Conservation (phyloP, 2,888 invertebrate genomes). For the Lacanobia wlatinum region DNA sequence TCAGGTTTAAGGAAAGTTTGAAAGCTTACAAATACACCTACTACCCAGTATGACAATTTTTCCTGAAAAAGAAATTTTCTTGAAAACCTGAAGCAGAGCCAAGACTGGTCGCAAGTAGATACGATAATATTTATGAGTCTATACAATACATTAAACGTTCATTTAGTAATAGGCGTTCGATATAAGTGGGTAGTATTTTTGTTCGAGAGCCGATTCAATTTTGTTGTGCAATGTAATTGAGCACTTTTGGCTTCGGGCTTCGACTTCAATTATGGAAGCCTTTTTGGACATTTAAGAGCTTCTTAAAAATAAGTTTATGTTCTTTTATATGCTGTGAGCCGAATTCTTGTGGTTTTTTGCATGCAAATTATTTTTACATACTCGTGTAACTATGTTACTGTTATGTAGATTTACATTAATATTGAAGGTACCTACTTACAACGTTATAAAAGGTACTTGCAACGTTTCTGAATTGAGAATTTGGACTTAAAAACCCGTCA, state of each 20-base stretch:
- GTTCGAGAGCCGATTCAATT: constrained; percentile 58
- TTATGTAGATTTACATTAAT: too few relatives aligned
- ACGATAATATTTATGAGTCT: constrained; percentile 21
- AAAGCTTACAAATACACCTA: too few relatives aligned
- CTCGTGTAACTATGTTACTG: too few relatives aligned
- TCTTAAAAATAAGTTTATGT: constrained; percentile 47
- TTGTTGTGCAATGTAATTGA: constrained; percentile 64
- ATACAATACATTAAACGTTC: constrained; percentile 41
- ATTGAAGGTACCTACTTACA: too few relatives aligned
- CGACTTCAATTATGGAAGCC: constrained; percentile 38
- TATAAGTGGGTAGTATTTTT: constrained; percentile 60
- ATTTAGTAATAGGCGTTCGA: constrained; percentile 57
- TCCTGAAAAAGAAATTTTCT: too few relatives aligned
- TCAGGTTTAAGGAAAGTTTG: too few relatives aligned
- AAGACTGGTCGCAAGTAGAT: constrained; percentile 4
- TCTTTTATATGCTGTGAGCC: constrained; percentile 9
- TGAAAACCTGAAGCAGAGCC: background rate
- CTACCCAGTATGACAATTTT: too few relatives aligned
- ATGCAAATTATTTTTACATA: background rate
- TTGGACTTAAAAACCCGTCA: too few relatives aligned
- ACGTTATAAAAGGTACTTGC: too few relatives aligned
- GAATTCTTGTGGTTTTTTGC: background rate
- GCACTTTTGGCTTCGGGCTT: constrained; percentile 44
- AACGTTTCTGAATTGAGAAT: too few relatives aligned
- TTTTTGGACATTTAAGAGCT: constrained; percentile 41